phyloP scores from a whole-genome alignment of 2,113 vertebrate species.

The Capricornis sumatraensis region DNA sequence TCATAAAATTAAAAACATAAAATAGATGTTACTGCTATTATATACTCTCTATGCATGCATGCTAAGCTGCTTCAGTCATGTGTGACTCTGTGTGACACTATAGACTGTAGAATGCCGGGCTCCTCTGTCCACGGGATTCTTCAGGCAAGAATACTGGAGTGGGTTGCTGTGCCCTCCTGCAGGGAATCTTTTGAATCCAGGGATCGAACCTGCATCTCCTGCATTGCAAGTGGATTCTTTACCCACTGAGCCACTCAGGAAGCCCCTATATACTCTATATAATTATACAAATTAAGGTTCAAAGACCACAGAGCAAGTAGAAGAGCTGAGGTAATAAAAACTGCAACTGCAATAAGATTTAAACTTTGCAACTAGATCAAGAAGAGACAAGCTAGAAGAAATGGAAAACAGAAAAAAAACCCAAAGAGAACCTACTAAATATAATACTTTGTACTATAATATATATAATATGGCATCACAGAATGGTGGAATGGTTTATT shows the following conservation, averaged over 20 bases:
- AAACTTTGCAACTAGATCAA: constrained; percentile 37
- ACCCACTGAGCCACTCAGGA: not conserved
- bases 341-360: not conserved
- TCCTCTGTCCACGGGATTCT: not conserved
- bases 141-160: not conserved
- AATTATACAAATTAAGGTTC: not conserved
- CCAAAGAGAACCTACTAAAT: not conserved
- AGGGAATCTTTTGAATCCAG: not conserved
- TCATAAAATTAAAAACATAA: constrained; percentile 29
- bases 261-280: not conserved
- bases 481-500: constrained; percentile 21
- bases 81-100: not conserved
- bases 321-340: constrained; percentile 24
- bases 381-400: constrained; percentile 24
- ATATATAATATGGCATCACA: not conserved
- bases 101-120: not conserved
- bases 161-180: not conserved
- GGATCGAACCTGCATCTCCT: not conserved
- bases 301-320: not conserved
- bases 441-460: not conserved
- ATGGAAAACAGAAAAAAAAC: constrained; percentile 32
- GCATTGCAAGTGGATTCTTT: not conserved
- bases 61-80: not conserved
- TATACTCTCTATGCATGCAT: not conserved
- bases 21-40: not conserved